A percentile compares a stretch with the other conserved stretches of the same genome.
These are phyloP conservation scores for Porphyrio hochstetteri DNA, from an alignment of 2,113 vertebrate genomes.

Conservation along the genomic window DNA sequence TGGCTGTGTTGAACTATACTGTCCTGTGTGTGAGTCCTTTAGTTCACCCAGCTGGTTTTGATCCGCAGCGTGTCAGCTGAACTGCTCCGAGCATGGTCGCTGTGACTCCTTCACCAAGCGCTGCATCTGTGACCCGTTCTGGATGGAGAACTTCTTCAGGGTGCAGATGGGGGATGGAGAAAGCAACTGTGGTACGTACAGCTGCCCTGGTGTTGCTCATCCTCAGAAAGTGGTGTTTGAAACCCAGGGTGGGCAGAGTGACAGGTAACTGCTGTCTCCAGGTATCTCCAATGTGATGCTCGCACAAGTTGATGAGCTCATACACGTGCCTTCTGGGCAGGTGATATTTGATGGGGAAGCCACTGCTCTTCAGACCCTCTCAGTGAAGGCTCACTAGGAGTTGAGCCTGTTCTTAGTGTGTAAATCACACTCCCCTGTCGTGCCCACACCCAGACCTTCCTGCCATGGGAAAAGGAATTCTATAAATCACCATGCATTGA, in stretches of 20 bases:
- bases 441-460: background rate
- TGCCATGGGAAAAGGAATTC: background rate
- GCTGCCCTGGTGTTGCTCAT: accelerated
- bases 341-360: background rate
- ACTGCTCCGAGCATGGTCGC: slow-evolving; percentile 93
- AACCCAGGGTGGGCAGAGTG: background rate
- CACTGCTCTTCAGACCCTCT: background rate
- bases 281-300: background rate
- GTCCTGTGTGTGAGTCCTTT: background rate
- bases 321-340: background rate
- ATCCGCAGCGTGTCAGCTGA: slow-evolving; percentile 90
- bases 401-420: background rate
- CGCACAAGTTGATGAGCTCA: no score
- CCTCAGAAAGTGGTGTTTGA: background rate
- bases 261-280: background rate
- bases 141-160: slow-evolving; percentile 98
- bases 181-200: slow-evolving; percentile 91
- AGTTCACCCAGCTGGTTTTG: slow-evolving; percentile 16
- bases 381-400: background rate
- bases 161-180: slow-evolving; percentile 88
- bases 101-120: slow-evolving; percentile 93
- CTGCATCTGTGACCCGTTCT: slow-evolving; percentile 94
- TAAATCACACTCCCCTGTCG: background rate
- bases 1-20: accelerated
- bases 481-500: accelerated